Conservation (phyloP, 2,113 vertebrate species). For the Gallinago media region DNA sequence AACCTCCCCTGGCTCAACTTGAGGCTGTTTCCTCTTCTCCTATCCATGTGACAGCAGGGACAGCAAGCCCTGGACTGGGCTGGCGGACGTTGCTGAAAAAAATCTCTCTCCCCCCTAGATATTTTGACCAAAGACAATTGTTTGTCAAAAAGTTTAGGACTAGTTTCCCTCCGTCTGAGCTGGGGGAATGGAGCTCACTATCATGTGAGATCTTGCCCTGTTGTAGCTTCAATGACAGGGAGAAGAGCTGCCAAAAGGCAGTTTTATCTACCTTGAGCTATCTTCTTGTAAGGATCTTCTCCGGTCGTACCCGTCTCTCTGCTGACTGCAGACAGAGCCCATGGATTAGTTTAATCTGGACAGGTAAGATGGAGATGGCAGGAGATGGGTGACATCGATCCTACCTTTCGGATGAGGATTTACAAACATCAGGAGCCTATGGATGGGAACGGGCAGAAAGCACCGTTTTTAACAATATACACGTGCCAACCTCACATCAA, state of each 20-base stretch:
- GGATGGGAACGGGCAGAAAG: background rate
- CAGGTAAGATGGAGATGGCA: background rate
- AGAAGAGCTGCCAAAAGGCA: background rate
- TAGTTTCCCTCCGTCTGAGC: background rate
- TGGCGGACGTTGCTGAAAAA: background rate
- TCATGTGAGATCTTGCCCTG: background rate
- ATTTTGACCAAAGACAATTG: background rate
- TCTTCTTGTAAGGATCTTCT: background rate
- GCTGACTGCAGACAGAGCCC: background rate
- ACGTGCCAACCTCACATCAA: fast-evolving
- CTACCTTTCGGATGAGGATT: background rate
- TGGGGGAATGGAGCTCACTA: background rate
- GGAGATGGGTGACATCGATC: background rate
- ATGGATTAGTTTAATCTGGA: background rate
- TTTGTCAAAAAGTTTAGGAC: background rate
- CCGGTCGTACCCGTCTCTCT: background rate
- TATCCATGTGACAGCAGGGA: background rate
- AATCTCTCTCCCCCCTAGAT: background rate
- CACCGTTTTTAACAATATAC: fast-evolving
- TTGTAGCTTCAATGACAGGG: background rate
- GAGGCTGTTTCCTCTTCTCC: background rate
- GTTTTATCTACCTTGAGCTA: background rate
- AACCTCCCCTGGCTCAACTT: background rate
- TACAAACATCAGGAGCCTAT: background rate
- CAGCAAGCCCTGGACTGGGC: background rate